Evolutionary conservation across 1,140 invertebrate species (phyloP).

Genomic region (Drosophila funebris): DNA sequence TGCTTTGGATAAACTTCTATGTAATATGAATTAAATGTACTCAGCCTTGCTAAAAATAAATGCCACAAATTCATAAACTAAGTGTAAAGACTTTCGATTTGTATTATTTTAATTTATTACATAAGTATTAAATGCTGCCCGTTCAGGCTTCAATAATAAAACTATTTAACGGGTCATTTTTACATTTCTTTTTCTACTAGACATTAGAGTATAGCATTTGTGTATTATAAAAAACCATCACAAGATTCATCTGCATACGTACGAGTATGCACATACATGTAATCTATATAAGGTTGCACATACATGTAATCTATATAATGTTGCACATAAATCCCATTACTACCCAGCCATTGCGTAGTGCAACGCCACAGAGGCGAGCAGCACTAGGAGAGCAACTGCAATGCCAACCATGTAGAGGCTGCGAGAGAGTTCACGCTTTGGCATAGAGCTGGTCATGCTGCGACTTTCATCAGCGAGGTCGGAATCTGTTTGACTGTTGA

Average conservation of each 20-base stretch:
- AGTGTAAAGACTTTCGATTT: background rate
- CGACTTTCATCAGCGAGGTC: slow-evolving; percentile 29
- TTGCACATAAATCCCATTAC: slow-evolving; percentile 13
- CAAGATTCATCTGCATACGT: slow-evolving; percentile 61
- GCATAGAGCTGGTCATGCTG: slow-evolving; percentile 56
- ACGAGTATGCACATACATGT: slow-evolving; percentile 51
- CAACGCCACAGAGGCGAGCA: slow-evolving; percentile 65
- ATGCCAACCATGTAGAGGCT: slow-evolving; percentile 78
- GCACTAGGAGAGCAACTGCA: slow-evolving; percentile 65
- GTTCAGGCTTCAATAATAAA: slow-evolving; percentile 70
- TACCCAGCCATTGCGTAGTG: slow-evolving; percentile 59
- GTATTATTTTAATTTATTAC: slow-evolving; percentile 38
- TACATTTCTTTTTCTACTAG: slow-evolving; percentile 55
- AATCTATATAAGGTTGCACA: slow-evolving; percentile 60
- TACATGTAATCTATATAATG: slow-evolving; percentile 26
- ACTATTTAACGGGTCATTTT: slow-evolving; percentile 76
- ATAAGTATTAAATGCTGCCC: slow-evolving; percentile 74
- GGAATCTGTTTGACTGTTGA: background rate
- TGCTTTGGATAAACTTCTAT: background rate
- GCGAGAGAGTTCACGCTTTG: slow-evolving; percentile 69
- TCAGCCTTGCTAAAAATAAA: background rate
- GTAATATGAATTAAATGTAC: background rate
- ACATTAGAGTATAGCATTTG: slow-evolving; percentile 58
- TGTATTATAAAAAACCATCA: slow-evolving; percentile 75
- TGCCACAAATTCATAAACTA: background rate